Conservation (phyloP, 2,888 invertebrate species). For the Trisateles emortualis region DNA sequence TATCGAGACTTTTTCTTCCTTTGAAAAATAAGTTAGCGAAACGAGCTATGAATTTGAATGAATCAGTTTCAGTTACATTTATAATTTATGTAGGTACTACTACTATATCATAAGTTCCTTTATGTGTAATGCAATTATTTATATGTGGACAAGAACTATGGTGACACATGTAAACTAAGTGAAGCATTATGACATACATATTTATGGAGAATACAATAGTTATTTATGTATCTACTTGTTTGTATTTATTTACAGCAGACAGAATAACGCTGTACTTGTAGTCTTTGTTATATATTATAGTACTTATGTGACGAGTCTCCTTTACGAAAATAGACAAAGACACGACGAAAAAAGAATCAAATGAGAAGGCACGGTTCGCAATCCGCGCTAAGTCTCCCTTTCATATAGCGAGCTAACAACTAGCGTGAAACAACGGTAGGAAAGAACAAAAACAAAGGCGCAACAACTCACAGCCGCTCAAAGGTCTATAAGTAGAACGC, state of each 20-base stretch:
- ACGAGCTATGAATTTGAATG: constrained; percentile 29
- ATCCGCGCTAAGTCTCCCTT: constrained; percentile 43
- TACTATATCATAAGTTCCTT: too few species aligned
- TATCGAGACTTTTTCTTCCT: constrained; percentile 63
- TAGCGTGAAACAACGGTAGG: constrained; percentile 32
- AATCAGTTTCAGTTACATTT: background rate
- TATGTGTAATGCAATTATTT: too few species aligned
- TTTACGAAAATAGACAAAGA: constrained; percentile 58
- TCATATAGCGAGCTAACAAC: constrained; percentile 44
- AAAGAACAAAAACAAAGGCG: constrained; percentile 26
- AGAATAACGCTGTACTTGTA: too few species aligned
- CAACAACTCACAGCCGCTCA: constrained; percentile 27
- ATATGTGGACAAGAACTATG: too few species aligned
- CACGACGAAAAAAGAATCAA: constrained; percentile 55
- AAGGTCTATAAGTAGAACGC: constrained; percentile 27
- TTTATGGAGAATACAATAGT: too few species aligned
- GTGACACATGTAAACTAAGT: too few species aligned
- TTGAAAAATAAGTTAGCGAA: constrained; percentile 57
- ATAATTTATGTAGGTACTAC: too few species aligned
- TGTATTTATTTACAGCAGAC: too few species aligned
- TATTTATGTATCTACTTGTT: too few species aligned
- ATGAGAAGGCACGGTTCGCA: constrained; percentile 55
- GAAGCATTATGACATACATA: too few species aligned
- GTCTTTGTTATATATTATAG: too few species aligned
- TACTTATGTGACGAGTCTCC: constrained; percentile 7